Evolutionary conservation across 2,797 vertebrate species (phyloP).

Genomic region (Eospalax fontanierii): DNA sequence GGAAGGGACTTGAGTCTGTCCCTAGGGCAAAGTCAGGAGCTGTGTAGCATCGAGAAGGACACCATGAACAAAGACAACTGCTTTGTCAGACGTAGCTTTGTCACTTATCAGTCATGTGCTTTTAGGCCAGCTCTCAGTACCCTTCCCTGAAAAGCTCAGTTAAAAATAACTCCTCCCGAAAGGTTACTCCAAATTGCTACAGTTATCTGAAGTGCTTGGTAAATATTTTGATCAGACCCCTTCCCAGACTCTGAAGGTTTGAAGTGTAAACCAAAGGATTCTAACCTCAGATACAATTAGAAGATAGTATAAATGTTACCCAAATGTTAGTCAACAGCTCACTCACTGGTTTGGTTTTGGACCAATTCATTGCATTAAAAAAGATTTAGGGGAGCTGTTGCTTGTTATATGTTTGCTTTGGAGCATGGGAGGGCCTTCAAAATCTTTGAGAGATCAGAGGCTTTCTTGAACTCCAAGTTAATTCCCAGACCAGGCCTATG

Average conservation of each 20-base stretch:
- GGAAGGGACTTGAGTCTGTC: not conserved
- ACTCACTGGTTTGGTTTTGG: not conserved
- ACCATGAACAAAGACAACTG: not conserved
- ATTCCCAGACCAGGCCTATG: not conserved
- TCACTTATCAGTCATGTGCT: not conserved
- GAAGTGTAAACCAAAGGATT: not conserved
- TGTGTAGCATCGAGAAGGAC: not conserved
- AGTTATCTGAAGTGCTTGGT: not conserved
- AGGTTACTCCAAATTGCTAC: not conserved
- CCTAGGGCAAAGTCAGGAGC: not conserved
- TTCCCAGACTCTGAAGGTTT: not conserved
- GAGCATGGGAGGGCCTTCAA: not conserved
- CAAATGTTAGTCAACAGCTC: not conserved
- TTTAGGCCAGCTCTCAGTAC: not conserved
- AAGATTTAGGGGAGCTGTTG: not conserved
- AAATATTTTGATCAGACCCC: not conserved
- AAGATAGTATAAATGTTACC: not conserved
- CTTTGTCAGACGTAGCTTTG: not conserved
- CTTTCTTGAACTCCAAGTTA: not conserved
- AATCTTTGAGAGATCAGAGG: slow-evolving; percentile 30
- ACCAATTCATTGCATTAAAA: not conserved
- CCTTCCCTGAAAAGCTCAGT: slow-evolving; percentile 43
- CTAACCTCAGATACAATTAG: not conserved
- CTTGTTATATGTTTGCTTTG: not conserved
- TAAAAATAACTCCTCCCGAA: not conserved